Evolutionary conservation across 2,113 vertebrate genomes (phyloP).

Genomic region (Sinocyclocheilus maitianheensis): DNA sequence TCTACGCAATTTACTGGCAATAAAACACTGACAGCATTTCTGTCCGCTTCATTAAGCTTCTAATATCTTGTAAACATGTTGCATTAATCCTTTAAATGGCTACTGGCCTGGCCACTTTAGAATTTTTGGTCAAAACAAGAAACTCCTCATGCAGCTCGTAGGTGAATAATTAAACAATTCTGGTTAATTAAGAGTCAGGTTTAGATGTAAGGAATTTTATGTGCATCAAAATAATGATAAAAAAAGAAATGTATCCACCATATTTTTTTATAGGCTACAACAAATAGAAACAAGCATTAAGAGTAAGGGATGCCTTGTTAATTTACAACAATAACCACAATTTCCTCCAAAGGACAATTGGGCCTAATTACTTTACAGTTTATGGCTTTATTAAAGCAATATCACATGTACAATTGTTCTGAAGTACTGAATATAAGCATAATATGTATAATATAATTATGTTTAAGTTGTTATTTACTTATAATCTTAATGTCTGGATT

Average conservation of each 20-base stretch:
- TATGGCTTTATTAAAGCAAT: neutral
- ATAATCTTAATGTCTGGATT: neutral
- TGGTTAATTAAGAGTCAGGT: neutral
- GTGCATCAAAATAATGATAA: neutral
- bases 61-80: conserved; percentile 91
- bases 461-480: neutral
- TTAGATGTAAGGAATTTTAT: neutral
- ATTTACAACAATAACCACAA: neutral
- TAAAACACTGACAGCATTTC: conserved; percentile 89
- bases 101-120: conserved; percentile 49
- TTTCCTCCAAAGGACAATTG: neutral
- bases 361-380: neutral
- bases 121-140: neutral
- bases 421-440: neutral
- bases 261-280: neutral
- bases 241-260: neutral
- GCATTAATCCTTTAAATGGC: conserved; percentile 88
- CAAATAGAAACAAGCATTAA: too few species aligned
- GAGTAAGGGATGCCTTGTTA: neutral
- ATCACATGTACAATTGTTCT: neutral
- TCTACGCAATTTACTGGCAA: conserved; percentile 88
- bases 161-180: neutral
- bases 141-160: neutral
- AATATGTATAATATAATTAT: neutral
- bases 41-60: conserved; percentile 92